Base-by-base conservation (phyloP, 1,140 invertebrate species). In the Goniozus legneri region DNA sequence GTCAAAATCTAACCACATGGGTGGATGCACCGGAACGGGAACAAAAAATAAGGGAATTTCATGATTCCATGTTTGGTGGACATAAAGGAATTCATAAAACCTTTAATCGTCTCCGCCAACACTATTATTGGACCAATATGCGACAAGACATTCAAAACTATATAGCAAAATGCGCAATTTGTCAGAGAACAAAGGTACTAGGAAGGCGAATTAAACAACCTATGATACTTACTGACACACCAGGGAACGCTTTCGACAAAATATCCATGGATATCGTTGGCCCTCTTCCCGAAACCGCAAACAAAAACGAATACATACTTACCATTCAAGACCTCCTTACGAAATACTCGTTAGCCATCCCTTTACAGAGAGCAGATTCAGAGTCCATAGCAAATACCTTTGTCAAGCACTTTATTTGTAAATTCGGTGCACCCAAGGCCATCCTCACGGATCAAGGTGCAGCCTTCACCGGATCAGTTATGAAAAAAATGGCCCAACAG, bases 311-410 rank as follows among this genome's bases (percentile, higher is more conserved):
- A 3, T 52, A 44, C n/a, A 47, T 58, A 2, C 15, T 50, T 3
- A 54, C 52, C 1, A 50, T 59, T 3, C 58, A 67, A 48, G 58
- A 54, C 16, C 13, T 38, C 7, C 15, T 56, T 4, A 51, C 51
- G 0, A 52, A 60, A 47, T 54, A 44, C 42, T 56, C 37, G 8
- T 4, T 54, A 0, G 46, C 45, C 0, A 32, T 50, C 0, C 45
- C 45, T 0, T 10, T 56, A 1, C n/a, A 1, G 0, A 39, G 49
- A 15, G 19, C 35, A 0, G n/a, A 12, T 2, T 21, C 44, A 0
- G 1, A 7, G 2, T 13, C 38, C 1, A 41, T 51, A 0, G 45
- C 44, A 2, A 35, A 68, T 30, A 48, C 50, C 0, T 43, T 56
- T 7, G 35, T 56, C 0, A 40, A 43, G 27, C 19, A 55, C 4